Conservation (phyloP, 2,888 invertebrate species). For the Neocrepidodera transversa region DNA sequence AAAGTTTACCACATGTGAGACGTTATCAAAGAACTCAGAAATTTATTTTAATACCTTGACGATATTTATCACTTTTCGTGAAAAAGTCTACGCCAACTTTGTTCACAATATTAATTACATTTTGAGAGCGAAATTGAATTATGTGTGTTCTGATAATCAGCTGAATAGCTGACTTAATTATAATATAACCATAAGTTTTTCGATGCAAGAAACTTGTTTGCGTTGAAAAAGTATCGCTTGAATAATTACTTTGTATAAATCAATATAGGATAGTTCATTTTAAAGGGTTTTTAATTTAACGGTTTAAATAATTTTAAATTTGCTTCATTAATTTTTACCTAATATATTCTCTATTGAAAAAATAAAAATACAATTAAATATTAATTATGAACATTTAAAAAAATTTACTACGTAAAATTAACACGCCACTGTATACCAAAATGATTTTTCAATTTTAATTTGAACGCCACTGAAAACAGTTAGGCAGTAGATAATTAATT, state of each 20-base stretch:
- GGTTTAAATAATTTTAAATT: too few species aligned
- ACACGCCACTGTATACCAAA: too few species aligned
- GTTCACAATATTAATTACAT: conserved; percentile 12
- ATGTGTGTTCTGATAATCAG: conserved; percentile 17
- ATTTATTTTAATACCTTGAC: conserved; percentile 18
- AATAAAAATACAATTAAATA: too few species aligned
- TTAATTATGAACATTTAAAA: too few species aligned
- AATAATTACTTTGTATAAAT: too few species aligned
- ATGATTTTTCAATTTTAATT: too few species aligned
- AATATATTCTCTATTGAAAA: too few species aligned
- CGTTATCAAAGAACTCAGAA: conserved; percentile 21
- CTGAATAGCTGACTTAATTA: conserved; percentile 13
- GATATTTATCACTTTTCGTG: conserved; percentile 22
- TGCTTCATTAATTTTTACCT: too few species aligned
- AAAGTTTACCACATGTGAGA: conserved; percentile 11
- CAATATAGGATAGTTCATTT: too few species aligned
- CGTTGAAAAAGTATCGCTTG: too few species aligned
- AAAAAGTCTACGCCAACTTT: conserved; percentile 13
- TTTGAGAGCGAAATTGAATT: conserved; percentile 21
- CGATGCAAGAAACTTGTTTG: neutral
- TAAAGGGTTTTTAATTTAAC: too few species aligned
- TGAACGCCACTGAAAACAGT: neutral
- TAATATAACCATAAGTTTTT: conserved; percentile 5
- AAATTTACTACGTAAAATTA: too few species aligned
- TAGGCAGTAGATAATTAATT: conserved; percentile 15